These are phyloP conservation scores for Sarcophaga bullata DNA, from an alignment of 1,140 invertebrate genomes.

Conservation along the genomic window DNA sequence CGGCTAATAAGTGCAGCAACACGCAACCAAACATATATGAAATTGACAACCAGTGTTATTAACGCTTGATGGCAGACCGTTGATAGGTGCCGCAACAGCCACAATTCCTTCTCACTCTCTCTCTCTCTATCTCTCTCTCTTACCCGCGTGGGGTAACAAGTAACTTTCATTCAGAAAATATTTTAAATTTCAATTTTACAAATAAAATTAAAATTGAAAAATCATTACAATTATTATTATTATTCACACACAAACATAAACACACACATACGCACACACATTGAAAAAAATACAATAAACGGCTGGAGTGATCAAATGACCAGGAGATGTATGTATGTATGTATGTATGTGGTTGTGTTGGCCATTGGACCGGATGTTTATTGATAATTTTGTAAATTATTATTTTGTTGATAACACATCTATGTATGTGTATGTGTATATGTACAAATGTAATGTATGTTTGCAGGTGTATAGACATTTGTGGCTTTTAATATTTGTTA, in stretches of 20 bases:
- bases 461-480: neutral
- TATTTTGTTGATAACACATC: conserved; percentile 35
- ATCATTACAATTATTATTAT: conserved; percentile 3
- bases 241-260: neutral
- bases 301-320: neutral
- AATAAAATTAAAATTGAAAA: too few relatives aligned
- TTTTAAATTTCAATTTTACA: too few relatives aligned
- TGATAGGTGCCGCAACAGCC: conserved; percentile 21
- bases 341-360: conserved; percentile 21
- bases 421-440: neutral
- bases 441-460: neutral
- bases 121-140: too few relatives aligned
- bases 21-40: too few relatives aligned
- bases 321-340: neutral
- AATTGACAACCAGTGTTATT: neutral
- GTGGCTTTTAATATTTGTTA: conserved; percentile 19
- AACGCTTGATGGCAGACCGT: conserved; percentile 7
- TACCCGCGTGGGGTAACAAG: too few relatives aligned
- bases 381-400: conserved; percentile 43
- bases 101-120: neutral
- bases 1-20: too few relatives aligned
- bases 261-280: neutral
- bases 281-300: neutral
- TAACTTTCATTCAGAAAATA: too few relatives aligned
- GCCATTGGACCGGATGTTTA: conserved; percentile 11